Conservation (phyloP, 1,140 invertebrate genomes). For the Drosophila fuyamai region DNA sequence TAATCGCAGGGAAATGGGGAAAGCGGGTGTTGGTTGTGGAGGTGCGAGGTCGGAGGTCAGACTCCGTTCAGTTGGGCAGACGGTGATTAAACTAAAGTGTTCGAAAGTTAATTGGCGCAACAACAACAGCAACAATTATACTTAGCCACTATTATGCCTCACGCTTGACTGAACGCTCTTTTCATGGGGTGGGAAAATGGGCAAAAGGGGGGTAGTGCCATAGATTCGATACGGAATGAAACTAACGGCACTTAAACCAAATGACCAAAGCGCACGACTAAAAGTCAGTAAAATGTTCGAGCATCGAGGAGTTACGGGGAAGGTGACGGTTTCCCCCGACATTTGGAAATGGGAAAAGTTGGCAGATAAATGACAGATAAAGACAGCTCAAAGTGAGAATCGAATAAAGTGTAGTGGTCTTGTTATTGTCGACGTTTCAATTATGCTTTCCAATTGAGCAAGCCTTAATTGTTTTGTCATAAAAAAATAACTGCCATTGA, state of each 20-base stretch:
- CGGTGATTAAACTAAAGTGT: constrained; percentile 79
- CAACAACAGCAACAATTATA: constrained; percentile 62
- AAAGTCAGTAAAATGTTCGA: constrained; percentile 36
- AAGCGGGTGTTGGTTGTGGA: constrained; percentile 12
- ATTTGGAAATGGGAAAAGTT: constrained; percentile 37
- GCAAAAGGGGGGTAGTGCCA: constrained; percentile 35
- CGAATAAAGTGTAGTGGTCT: constrained; percentile 21
- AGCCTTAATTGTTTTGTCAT: constrained; percentile 10
- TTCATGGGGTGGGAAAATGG: background rate
- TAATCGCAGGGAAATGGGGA: constrained; percentile 25
- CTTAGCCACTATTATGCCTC: constrained; percentile 68
- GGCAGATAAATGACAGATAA: constrained; percentile 46
- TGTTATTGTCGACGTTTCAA: constrained; percentile 14
- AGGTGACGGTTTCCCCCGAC: background rate
- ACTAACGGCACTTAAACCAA: constrained; percentile 64
- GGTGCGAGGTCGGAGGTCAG: constrained; percentile 28
- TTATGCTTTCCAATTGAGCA: constrained; percentile 1
- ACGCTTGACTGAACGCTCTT: constrained; percentile 64
- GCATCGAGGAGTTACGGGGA: background rate
- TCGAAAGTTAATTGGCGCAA: constrained; percentile 80
- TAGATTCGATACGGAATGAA: constrained; percentile 52
- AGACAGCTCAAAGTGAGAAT: constrained; percentile 10
- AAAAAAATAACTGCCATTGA: background rate
- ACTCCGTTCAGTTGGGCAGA: constrained; percentile 55
- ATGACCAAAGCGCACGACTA: constrained; percentile 50